Evolutionary conservation across 1,140 invertebrate genomes (phyloP), one percentile per base, ranked within the genome.

Genomic region (Pseudomyrmex sp.): DNA sequence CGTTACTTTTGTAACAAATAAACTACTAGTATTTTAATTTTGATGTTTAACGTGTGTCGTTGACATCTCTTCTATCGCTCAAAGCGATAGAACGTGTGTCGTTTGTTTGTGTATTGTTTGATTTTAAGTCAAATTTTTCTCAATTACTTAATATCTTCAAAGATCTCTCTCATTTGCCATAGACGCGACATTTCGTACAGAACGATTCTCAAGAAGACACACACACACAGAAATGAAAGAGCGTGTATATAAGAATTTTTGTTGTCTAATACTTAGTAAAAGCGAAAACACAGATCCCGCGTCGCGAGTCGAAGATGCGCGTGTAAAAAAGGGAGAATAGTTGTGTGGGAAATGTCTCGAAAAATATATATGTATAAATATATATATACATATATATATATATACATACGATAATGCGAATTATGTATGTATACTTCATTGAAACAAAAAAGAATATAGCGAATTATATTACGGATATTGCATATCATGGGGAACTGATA

Each of bases 401-500:
- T 65, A 63, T 59, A 84, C 80, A 66, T 69, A 84, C 65, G 18
- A 10, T 77, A 83, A 77, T 62, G 79, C 44, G 0, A 35, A 35
- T 35, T 52, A 63, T 83, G 35, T 35, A 35, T 35, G 5, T 63
- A 54, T 1, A 35, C 48, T 83, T 77, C 10, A 70, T 69, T n/a
- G 62, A 74, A 35, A 35, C 35, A 35, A 35, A 35, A 46, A 23
- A 66, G 61, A n/a, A 48, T 82, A 72, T 35, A 68, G 69, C 20
- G 10, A 68, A 75, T 79, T 48, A 75, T 76, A 87, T 85, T 84
- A 84, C 52, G 76, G 35, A 80, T 76, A 85, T 69, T 87, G 85
- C 85, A 87, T 87, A 87, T 87, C 85, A 87, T 73, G 80, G 44
- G 26, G 26, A 82, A 83, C 20, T 20, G 62, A 76, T 83, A 83